Conservation (phyloP, 2,113 vertebrate genomes). For the Potamarius usumacintae region DNA sequence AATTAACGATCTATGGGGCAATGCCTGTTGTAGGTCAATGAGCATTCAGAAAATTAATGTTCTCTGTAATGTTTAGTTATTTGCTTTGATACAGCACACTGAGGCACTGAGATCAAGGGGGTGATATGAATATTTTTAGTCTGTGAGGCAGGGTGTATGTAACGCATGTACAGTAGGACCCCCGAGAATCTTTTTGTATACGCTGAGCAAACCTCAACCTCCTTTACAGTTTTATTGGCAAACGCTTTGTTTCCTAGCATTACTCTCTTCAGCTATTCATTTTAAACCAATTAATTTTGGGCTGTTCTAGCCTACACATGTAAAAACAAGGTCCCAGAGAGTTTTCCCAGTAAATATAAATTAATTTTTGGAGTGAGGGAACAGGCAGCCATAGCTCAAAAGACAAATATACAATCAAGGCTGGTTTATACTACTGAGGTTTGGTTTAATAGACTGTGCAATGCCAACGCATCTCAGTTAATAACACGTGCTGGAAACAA, state of each 20-base stretch:
- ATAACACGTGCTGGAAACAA: not conserved
- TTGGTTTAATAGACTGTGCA: conserved; percentile 1
- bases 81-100: not conserved
- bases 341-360: not conserved
- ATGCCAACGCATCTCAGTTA: not conserved
- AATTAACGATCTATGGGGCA: not conserved
- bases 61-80: not conserved
- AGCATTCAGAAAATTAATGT: not conserved
- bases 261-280: not conserved
- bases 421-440: not conserved
- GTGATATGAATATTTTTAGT: not conserved
- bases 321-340: not conserved
- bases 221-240: not conserved
- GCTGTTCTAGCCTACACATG: not conserved
- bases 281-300: not conserved
- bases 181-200: not conserved
- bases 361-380: not conserved
- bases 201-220: not conserved
- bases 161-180: not conserved
- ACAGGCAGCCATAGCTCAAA: not conserved
- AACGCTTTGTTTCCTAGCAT: not conserved
- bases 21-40: not conserved
- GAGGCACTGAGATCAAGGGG: not conserved
- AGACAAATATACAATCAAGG: not conserved
- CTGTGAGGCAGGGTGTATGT: not conserved